These are phyloP conservation scores for Tenthredo amoena DNA, from an alignment of 2,888 invertebrate species.

Conservation along the genomic window DNA sequence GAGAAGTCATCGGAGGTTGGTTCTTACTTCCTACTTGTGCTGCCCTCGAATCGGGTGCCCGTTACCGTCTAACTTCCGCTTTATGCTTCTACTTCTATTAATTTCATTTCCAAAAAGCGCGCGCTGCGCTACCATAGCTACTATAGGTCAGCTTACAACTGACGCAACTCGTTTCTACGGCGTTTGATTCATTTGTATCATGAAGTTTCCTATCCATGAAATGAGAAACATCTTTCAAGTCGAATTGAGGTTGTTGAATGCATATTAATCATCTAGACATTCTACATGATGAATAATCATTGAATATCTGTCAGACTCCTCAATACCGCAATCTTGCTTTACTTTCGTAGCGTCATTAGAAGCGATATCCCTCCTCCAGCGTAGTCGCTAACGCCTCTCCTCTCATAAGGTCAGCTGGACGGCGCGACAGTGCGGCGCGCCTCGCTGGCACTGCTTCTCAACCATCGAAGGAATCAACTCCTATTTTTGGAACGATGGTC, in stretches of 20 bases:
- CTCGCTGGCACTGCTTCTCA: slow-evolving; percentile 1
- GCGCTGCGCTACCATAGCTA: background rate
- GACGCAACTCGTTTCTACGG: background rate
- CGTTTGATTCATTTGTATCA: background rate
- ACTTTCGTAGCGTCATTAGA: background rate
- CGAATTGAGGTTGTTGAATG: background rate
- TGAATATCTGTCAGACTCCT: background rate
- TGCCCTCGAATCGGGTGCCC: background rate
- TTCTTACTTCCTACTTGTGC: background rate
- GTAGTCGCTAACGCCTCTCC: background rate
- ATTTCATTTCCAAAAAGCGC: background rate
- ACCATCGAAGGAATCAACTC: slow-evolving; percentile 41
- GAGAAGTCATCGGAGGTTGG: background rate
- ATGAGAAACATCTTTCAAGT: background rate
- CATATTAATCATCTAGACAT: background rate
- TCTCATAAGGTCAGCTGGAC: slow-evolving; percentile 7
- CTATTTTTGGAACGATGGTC: slow-evolving; percentile 45
- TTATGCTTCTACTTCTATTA: background rate
- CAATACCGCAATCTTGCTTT: background rate
- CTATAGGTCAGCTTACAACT: background rate
- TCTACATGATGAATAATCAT: background rate
- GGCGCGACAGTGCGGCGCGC: background rate
- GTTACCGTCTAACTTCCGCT: too few species aligned
- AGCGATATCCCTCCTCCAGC: background rate
- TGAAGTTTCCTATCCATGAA: background rate